phyloP scores from a whole-genome alignment of 1,140 invertebrate species.

The Polyergus mexicanus region DNA sequence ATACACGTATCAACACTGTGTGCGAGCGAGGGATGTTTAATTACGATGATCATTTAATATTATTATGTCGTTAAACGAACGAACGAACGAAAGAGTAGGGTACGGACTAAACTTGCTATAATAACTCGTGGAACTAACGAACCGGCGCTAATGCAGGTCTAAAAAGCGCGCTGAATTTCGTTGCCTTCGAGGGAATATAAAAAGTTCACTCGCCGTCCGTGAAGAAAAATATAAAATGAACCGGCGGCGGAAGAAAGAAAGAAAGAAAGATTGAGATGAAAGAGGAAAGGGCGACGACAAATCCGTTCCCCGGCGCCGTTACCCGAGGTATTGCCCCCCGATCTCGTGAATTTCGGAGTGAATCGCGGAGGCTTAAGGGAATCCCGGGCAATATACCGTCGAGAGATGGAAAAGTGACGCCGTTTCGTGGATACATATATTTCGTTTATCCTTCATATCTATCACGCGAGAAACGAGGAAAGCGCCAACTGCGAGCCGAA shows the following conservation, averaged over 20 bases:
- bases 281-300: background rate
- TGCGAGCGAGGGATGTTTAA: constrained; percentile 37
- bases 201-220: constrained; percentile 36
- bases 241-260: constrained; percentile 13
- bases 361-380: constrained; percentile 46
- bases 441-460: constrained; percentile 21
- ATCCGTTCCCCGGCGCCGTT: constrained; percentile 20
- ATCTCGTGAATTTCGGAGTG: constrained; percentile 51
- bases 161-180: constrained; percentile 62
- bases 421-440: background rate
- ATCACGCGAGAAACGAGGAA: background rate
- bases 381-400: constrained; percentile 31
- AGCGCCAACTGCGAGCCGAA: background rate
- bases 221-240: constrained; percentile 52
- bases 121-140: constrained; percentile 69
- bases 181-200: constrained; percentile 33
- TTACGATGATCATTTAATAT: constrained; percentile 57
- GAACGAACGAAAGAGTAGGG: constrained; percentile 44
- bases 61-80: constrained; percentile 58
- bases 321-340: constrained; percentile 15
- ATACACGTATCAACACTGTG: background rate
- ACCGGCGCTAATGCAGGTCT: constrained; percentile 64
- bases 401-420: constrained; percentile 6
- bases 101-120: constrained; percentile 36
- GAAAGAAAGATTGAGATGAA: background rate